Conservation (phyloP, 2,797 vertebrate species). For the Catostomus latipinnis region DNA sequence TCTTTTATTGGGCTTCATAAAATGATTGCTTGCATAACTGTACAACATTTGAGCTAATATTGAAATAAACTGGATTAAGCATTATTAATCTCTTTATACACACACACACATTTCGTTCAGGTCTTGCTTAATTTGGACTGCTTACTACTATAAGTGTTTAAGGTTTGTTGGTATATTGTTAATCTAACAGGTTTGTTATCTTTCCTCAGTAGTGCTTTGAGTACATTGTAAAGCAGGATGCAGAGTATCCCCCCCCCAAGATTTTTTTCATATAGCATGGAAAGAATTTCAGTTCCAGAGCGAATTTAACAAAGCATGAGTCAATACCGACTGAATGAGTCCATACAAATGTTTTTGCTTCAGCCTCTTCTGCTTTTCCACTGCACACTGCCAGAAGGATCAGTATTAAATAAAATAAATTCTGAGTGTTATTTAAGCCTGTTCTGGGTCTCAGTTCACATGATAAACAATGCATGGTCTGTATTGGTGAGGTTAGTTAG, state of each 20-base stretch:
- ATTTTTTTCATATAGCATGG: constrained; percentile 28
- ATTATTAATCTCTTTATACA: too few species aligned
- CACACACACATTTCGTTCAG: background rate
- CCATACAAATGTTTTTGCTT: constrained; percentile 61
- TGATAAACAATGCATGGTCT: background rate
- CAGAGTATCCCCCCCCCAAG: background rate
- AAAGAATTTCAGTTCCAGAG: constrained; percentile 49
- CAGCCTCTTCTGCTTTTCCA: constrained; percentile 59
- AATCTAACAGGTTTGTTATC: constrained; percentile 15
- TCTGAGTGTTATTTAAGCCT: background rate
- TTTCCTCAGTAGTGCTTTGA: background rate
- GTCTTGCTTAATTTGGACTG: background rate
- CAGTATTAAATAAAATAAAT: background rate
- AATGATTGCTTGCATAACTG: background rate
- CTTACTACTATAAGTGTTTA: background rate
- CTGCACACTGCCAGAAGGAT: constrained; percentile 14
- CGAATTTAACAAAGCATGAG: constrained; percentile 33
- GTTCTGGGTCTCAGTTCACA: background rate
- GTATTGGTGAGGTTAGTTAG: constrained; percentile 2
- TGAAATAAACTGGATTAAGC: background rate
- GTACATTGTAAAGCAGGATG: background rate
- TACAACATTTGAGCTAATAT: background rate
- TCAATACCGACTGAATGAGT: constrained; percentile 35
- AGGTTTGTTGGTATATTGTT: background rate
- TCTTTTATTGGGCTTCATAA: background rate